Conservation (phyloP, 2,888 invertebrate genomes). For the Cerastis rubricosa region DNA sequence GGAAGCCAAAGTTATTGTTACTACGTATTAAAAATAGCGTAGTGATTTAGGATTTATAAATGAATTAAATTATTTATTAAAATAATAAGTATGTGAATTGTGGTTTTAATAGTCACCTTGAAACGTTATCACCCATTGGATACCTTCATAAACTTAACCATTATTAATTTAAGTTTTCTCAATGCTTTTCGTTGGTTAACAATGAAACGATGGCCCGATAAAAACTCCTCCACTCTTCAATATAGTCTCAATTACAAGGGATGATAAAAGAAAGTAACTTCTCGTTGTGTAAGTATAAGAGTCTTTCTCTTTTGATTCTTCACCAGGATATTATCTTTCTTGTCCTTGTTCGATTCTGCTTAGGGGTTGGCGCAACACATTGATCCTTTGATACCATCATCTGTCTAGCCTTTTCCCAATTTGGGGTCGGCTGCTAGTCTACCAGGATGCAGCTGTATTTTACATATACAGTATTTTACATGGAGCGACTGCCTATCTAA, state of each 20-base stretch:
- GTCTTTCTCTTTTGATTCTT: background rate
- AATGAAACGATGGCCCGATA: background rate
- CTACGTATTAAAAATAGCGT: background rate
- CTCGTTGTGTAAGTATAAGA: background rate
- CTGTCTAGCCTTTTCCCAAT: background rate
- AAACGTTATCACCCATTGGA: background rate
- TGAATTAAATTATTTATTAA: background rate
- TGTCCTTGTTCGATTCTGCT: background rate
- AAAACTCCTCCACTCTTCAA: background rate
- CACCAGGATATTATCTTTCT: background rate
- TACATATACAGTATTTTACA: no score
- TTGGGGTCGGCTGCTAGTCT: background rate
- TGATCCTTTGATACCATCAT: no score
- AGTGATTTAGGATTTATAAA: slow-evolving; percentile 9
- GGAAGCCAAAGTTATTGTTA: slow-evolving; percentile 43
- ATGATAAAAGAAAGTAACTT: background rate
- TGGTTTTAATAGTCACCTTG: slow-evolving; percentile 3
- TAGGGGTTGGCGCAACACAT: background rate
- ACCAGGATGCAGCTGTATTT: no score
- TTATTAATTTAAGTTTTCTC: background rate
- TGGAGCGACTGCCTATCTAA: no score
- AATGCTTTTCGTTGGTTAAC: background rate
- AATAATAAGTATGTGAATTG: background rate
- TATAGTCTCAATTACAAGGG: background rate
- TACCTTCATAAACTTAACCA: background rate